phyloP scores from a whole-genome alignment of 2,797 vertebrate species.

The Danio kyathit region DNA sequence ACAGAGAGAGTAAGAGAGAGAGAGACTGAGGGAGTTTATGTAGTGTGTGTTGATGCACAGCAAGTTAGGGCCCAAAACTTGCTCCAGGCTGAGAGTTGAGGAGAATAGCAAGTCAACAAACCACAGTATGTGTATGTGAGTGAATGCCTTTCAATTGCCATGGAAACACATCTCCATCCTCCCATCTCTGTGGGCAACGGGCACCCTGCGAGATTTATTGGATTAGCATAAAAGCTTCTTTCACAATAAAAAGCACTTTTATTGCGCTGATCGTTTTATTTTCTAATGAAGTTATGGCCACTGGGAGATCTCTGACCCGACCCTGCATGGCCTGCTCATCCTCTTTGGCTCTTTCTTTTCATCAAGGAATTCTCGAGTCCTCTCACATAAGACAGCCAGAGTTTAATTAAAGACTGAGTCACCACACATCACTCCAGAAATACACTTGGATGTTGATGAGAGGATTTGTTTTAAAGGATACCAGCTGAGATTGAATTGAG shows the following conservation, averaged over 20 bases:
- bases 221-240: constrained; percentile 80
- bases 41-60: constrained; percentile 13
- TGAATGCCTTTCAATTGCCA: constrained; percentile 71
- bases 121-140: constrained; percentile 56
- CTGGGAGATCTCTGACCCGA: constrained; percentile 49
- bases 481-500: not conserved
- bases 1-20: not conserved
- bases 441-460: not conserved
- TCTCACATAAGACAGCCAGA: not conserved
- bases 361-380: constrained; percentile 40
- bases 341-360: constrained; percentile 39
- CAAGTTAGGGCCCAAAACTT: constrained; percentile 52
- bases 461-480: not conserved
- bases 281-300: constrained; percentile 78
- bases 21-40: constrained; percentile 21
- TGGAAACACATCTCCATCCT: constrained; percentile 66
- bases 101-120: constrained; percentile 64
- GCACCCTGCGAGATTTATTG: constrained; percentile 71
- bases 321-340: constrained; percentile 44
- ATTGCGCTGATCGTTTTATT: constrained; percentile 82
- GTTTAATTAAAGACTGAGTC: constrained; percentile 9
- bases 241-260: constrained; percentile 77
- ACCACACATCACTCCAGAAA: not conserved
- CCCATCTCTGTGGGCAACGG: constrained; percentile 64
- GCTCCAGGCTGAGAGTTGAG: constrained; percentile 53